These are phyloP conservation scores for Solenopsis fugax DNA, from an alignment of 1,140 invertebrate species.

Conservation along the genomic window DNA sequence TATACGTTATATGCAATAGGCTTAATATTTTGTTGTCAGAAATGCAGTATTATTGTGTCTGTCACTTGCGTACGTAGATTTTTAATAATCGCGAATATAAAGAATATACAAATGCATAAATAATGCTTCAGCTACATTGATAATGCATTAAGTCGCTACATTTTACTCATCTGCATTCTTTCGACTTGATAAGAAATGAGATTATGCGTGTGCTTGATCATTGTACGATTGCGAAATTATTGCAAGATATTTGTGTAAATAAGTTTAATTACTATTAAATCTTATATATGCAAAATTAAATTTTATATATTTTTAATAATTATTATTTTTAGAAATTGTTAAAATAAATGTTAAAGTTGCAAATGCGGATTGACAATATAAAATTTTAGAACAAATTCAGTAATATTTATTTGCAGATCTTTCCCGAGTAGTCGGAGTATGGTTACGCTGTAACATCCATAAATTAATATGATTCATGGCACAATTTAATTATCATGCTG, in stretches of 20 bases:
- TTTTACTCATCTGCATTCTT: not conserved
- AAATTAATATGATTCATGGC: conserved; percentile 51
- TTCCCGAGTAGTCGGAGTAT: not conserved
- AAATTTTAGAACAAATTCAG: not conserved
- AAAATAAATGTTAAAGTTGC: not conserved
- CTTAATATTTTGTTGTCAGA: conserved; percentile 7
- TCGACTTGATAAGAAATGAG: conserved; percentile 36
- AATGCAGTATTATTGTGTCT: not conserved
- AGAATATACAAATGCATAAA: not conserved
- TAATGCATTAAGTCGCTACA: conserved; percentile 53
- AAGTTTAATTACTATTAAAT: not conserved
- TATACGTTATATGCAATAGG: not conserved
- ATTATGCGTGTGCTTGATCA: conserved; percentile 63
- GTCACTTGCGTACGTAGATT: not conserved
- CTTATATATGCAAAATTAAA: not conserved
- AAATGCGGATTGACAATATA: not conserved
- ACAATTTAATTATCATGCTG: conserved; percentile 53
- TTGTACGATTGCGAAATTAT: conserved; percentile 38
- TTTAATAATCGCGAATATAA: conserved; percentile 16
- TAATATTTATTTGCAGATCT: not conserved
- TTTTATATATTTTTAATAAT: conserved; percentile 2
- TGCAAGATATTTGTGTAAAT: conserved; percentile 13
- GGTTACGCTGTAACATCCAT: conserved; percentile 26
- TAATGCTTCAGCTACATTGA: conserved; percentile 55
- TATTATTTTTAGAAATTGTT: not conserved